Evolutionary conservation across 2,888 invertebrate genomes (phyloP).

Genomic region (Platycheirus albimanus): DNA sequence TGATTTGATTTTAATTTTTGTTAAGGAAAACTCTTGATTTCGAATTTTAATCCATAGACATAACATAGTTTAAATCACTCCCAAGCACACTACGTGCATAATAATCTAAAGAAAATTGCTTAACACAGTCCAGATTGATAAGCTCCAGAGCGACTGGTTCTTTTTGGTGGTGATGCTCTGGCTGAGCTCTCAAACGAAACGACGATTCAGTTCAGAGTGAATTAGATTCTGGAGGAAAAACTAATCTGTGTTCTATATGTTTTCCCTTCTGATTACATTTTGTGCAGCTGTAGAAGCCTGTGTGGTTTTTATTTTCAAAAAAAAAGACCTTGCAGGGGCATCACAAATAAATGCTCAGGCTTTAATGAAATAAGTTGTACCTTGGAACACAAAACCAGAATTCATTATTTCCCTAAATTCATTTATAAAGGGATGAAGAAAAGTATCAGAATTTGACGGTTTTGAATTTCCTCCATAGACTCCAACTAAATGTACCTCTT

Average conservation of each 20-base stretch:
- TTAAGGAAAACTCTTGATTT: background rate
- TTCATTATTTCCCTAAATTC: background rate
- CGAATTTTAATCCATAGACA: background rate
- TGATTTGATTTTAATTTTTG: background rate
- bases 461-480: background rate
- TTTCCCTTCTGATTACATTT: slow-evolving; percentile 1
- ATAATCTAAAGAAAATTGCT: no score
- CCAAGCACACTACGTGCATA: no score
- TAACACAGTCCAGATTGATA: no score
- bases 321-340: background rate
- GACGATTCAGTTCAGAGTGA: background rate
- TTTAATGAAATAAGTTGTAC: background rate
- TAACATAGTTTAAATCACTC: background rate
- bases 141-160: no score
- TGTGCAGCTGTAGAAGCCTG: background rate
- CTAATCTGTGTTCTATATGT: background rate
- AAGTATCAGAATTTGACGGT: background rate
- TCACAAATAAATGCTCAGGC: background rate
- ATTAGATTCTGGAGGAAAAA: background rate
- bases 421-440: background rate
- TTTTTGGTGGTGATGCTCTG: no score
- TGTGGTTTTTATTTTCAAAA: background rate
- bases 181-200: background rate
- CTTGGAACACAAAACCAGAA: background rate
- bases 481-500: background rate